Base-by-base conservation (phyloP, 1,140 invertebrate species). In the Hylaeus volcanicus region DNA sequence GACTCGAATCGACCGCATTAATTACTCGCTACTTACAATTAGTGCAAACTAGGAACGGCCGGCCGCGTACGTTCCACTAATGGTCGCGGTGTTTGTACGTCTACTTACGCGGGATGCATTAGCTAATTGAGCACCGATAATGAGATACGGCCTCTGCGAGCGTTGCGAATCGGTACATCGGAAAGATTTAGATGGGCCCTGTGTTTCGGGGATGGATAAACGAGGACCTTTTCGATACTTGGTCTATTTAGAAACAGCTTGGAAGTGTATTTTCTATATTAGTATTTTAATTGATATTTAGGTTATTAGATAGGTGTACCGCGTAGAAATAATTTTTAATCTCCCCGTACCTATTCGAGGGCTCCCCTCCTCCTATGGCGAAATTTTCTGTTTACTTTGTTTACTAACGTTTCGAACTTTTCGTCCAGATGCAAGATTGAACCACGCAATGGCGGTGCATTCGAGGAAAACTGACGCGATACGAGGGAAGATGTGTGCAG, bases 21-120 rank as follows among this genome's bases (percentile, higher is more conserved):
- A 91, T 91, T 91, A 91, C 90, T 90, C 85, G 90, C 88, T 89
- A 86, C 89, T 90, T 88, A 89, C 89, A 88, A 91, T 87, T 89
- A 86, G 84, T 83, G 85, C 80, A 83, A 75, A 69, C 81, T 79
- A 80, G 76, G 79, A 75, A 72, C 61, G 80, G 58, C 72, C 77
- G 75, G 58, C 68, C 73, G 63, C 73, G 58, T 39, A 56, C 70
- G 65, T 64, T 75, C 61, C 37, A 71, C 72, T 61, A 74, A 81
- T 79, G 73, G 73, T 84, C 61, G 61, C 55, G 73, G 70, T 61
- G 56, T 58, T 80, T 69, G 66, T 71, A 61, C 70, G 39, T n/a
- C 56, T 64, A 76, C 63, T 81, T 80, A 63, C 39, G 76, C 60
- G 11, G 15, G 6, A 41, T 55, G 37, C 77, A 74, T 79, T 79